Percentiles rank a stretch among this genome's conserved stretches.
Evolutionary conservation across 2,888 invertebrate genomes (phyloP).

Genomic region (Ferrisia virgata): DNA sequence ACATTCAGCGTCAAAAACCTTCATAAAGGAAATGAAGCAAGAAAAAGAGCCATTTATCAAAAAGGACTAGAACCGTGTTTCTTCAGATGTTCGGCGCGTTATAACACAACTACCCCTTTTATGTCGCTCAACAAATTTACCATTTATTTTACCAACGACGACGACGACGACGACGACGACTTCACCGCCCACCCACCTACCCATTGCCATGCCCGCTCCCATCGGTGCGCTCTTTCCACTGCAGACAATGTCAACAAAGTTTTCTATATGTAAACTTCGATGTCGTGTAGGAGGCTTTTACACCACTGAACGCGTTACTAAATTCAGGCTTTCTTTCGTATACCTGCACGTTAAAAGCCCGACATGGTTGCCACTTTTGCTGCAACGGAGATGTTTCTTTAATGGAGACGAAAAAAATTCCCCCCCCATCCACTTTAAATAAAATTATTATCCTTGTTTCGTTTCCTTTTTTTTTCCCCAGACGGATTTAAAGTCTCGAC

Average conservation of each 20-base stretch:
- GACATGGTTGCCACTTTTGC: background rate
- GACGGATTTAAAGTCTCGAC: background rate
- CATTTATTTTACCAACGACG: background rate
- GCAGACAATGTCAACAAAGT: conserved; percentile 25
- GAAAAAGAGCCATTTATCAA: conserved; percentile 39
- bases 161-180: too few species aligned
- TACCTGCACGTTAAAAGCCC: background rate
- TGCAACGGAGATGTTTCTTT: background rate
- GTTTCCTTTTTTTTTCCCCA: background rate
- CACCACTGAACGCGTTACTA: background rate
- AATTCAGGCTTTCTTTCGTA: background rate
- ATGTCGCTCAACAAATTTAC: conserved; percentile 12
- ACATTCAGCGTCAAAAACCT: conserved; percentile 37
- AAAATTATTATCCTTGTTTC: background rate
- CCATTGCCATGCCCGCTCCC: too few species aligned
- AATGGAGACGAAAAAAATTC: background rate
- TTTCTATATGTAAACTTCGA: background rate
- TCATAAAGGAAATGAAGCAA: conserved; percentile 40
- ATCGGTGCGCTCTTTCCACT: background rate
- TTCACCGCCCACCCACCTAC: too few species aligned
- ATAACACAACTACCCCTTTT: background rate
- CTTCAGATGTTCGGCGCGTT: conserved; percentile 1
- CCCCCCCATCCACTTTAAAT: too few species aligned
- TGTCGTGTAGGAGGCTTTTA: background rate
- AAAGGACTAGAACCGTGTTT: conserved; percentile 10